Base-by-base conservation (phyloP, 2,888 invertebrate genomes). In the Chesias legatella region DNA sequence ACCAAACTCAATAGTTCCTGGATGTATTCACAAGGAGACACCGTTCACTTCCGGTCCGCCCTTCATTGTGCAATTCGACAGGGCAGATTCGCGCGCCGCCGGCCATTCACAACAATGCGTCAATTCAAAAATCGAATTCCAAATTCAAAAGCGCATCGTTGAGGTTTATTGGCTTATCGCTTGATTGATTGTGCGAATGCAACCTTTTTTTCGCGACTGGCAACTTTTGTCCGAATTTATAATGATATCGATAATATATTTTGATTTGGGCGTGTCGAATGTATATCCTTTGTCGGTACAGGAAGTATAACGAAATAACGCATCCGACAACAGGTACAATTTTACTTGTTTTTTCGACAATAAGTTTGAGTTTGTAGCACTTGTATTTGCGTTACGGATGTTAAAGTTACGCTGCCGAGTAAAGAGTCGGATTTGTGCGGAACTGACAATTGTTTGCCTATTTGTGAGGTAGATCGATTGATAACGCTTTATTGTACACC, bases 101-200 rank as follows among this genome's bases (percentile, higher is more conserved):
- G 81, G 84, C 79, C 81, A 77, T 73, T 45, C 50, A 55, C 69
- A 71, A 85, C 85, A 86, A 86, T 78, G 47, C 69, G 58, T 50
- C 48, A 71, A 79, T 77, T 74, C 79, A 82, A 81, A 83, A 81
- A 82, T 83, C 81, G 79, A 78, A 84, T 84, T 79, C 79, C 63
- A 66, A 70, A 84, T 84, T 84, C 83, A 88, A 86, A 88, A 85
- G 88, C 78, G 81, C 86, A 86, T 86, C 88, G 86, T 84, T 86
- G 86, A 88, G 88, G 88, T 88, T 88, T 88, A 88, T 88, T 88
- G 88, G 88, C 88, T 88, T 85, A 88, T 85, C 82, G 84, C 82
- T 82, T 86, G 88, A 88, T 88, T 84, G 88, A 88, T 88, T 86
- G 86, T 83, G 84, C 83, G 85, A 85, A 85, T 65, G 69, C 72